These are phyloP conservation scores for Synergus laeviventris DNA, from an alignment of 2,888 invertebrate species.

Conservation along the genomic window DNA sequence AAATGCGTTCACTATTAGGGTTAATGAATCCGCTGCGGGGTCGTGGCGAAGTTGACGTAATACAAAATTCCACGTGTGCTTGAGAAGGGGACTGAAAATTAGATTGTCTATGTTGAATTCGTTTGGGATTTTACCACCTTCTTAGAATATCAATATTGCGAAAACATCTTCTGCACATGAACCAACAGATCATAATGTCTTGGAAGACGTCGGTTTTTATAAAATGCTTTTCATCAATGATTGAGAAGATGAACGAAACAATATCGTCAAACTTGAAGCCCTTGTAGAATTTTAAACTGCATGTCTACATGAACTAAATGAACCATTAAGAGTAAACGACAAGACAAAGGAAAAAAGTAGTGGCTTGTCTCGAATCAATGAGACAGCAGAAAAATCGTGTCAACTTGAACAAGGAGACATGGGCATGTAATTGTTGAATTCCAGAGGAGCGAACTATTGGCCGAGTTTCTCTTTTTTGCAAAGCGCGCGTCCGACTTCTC, in stretches of 20 bases:
- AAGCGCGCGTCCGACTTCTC: slow-evolving; percentile 29
- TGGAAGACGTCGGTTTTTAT: background rate
- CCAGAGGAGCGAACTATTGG: slow-evolving; percentile 30
- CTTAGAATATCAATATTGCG: too few relatives aligned
- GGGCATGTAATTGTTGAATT: slow-evolving; percentile 38
- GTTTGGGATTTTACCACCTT: too few relatives aligned
- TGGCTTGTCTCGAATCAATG: slow-evolving; percentile 26
- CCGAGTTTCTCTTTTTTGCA: slow-evolving; percentile 37
- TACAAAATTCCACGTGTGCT: slow-evolving; percentile 40
- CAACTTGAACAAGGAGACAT: slow-evolving; percentile 30
- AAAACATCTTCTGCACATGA: too few relatives aligned
- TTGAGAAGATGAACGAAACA: background rate
- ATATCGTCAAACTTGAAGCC: background rate
- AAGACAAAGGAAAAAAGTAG: slow-evolving; percentile 21
- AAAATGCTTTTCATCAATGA: background rate
- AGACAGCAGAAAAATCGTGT: slow-evolving; percentile 29
- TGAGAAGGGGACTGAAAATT: background rate
- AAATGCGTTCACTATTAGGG: slow-evolving; percentile 56
- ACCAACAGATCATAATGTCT: background rate
- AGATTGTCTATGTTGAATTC: background rate
- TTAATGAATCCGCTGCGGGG: slow-evolving; percentile 60
- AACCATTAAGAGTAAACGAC: slow-evolving; percentile 11
- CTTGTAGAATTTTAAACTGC: background rate
- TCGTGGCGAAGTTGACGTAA: slow-evolving; percentile 53
- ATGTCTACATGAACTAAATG: slow-evolving; percentile 7